These are phyloP conservation scores for Lasius fuliginosus DNA, from an alignment of 2,888 invertebrate genomes.

Conservation along the genomic window DNA sequence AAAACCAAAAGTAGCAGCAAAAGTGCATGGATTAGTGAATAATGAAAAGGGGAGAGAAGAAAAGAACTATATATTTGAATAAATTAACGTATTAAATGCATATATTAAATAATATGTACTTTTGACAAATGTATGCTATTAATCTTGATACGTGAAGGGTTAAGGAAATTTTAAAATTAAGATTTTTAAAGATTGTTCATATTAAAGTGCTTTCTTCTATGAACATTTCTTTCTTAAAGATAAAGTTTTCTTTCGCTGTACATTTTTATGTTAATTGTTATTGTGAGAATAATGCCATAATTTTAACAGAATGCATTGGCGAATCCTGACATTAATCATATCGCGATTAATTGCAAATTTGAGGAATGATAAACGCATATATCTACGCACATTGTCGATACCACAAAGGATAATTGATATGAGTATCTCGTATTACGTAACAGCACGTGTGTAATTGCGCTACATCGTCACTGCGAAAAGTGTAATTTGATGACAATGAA, in stretches of 20 bases:
- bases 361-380: conserved; percentile 31
- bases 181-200: background rate
- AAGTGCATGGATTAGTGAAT: background rate
- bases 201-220: background rate
- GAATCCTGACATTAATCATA: conserved; percentile 36
- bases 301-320: conserved; percentile 21
- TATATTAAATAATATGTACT: background rate
- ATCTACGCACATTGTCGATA: background rate
- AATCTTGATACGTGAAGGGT: background rate
- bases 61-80: background rate
- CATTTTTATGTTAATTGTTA: background rate
- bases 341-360: conserved; percentile 48
- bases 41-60: background rate
- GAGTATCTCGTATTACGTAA: conserved; percentile 38
- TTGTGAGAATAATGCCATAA: background rate
- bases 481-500: conserved; percentile 49
- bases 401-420: conserved; percentile 40
- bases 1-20: background rate
- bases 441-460: conserved; percentile 33
- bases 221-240: background rate
- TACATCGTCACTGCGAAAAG: conserved; percentile 13
- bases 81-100: background rate
- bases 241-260: background rate
- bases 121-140: no score
- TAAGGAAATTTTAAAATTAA: conserved; percentile 4